These are phyloP conservation scores for Hydropsyche tenuis DNA, from an alignment of 1,140 invertebrate species.

Conservation along the genomic window DNA sequence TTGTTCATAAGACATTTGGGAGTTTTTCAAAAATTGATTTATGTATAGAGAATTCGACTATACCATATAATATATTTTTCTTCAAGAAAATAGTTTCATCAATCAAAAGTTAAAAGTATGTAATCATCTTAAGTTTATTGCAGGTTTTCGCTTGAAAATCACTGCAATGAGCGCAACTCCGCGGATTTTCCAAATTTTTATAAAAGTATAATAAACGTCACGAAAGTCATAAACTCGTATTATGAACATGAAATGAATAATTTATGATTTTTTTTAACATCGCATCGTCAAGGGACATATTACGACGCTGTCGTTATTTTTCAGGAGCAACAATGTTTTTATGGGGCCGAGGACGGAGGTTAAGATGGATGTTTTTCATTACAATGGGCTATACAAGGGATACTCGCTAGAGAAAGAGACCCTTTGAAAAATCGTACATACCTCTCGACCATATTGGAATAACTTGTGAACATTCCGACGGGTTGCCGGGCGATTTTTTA, in stretches of 20 bases:
- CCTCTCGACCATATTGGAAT: slow-evolving; percentile 46
- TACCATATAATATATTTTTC: too few relatives aligned
- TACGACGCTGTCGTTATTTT: slow-evolving; percentile 42
- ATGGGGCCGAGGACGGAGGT: slow-evolving; percentile 40
- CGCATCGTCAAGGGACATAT: slow-evolving; percentile 38
- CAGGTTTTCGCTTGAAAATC: too few relatives aligned
- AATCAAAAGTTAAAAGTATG: too few relatives aligned
- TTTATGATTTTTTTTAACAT: slow-evolving; percentile 44
- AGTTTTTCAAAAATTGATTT: too few relatives aligned
- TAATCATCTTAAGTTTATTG: too few relatives aligned
- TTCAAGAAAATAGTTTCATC: too few relatives aligned
- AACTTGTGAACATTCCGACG: slow-evolving; percentile 46
- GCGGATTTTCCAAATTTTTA: slow-evolving; percentile 11
- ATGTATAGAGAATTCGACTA: too few relatives aligned
- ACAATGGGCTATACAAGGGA: slow-evolving; percentile 22
- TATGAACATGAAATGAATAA: slow-evolving; percentile 42
- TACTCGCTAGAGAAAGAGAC: slow-evolving; percentile 4
- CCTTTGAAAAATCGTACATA: slow-evolving; percentile 47
- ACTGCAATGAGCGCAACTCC: too few relatives aligned
- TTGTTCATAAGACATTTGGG: too few relatives aligned
- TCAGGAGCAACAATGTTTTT: slow-evolving; percentile 48
- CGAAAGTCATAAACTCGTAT: slow-evolving; percentile 35
- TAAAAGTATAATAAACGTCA: slow-evolving; percentile 38
- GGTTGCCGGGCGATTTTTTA: slow-evolving; percentile 37
- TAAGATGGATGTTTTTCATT: slow-evolving; percentile 49